These are phyloP conservation scores for Mya arenaria DNA, from an alignment of 1,140 invertebrate genomes.

Conservation along the genomic window DNA sequence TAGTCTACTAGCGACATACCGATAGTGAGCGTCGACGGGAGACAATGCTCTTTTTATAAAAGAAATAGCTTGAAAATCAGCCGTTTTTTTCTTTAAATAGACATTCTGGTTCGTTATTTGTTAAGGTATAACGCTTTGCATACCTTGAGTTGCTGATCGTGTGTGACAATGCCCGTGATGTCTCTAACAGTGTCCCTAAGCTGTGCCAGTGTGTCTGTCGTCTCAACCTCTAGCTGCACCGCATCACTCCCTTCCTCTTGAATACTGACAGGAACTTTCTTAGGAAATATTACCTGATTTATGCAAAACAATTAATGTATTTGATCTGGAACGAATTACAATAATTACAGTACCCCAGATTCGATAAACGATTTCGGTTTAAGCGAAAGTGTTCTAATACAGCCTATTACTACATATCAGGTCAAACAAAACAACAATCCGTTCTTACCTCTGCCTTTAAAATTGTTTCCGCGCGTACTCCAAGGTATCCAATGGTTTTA, in stretches of 20 bases:
- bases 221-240: not conserved
- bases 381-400: too few species aligned
- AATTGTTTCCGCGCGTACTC: constrained; percentile 70
- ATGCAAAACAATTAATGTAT: too few species aligned
- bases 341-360: too few species aligned
- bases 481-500: constrained; percentile 63
- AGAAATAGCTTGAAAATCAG: too few species aligned
- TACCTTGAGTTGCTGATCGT: constrained; percentile 17
- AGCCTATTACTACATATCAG: not conserved
- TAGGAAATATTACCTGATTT: constrained; percentile 38
- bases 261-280: constrained; percentile 21
- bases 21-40: too few species aligned
- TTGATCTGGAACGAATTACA: too few species aligned
- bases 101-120: too few species aligned
- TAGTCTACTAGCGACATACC: too few species aligned
- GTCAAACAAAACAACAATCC: not conserved
- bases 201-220: not conserved
- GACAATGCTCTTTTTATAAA: too few species aligned
- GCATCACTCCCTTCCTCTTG: not conserved
- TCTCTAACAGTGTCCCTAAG: constrained; percentile 3
- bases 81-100: too few species aligned
- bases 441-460: constrained; percentile 68
- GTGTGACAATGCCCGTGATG: not conserved
- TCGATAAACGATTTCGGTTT: too few species aligned
- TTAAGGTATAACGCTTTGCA: too few species aligned